These are phyloP conservation scores for Habroteleia sp. DNA, from an alignment of 2,888 invertebrate species.

Conservation along the genomic window DNA sequence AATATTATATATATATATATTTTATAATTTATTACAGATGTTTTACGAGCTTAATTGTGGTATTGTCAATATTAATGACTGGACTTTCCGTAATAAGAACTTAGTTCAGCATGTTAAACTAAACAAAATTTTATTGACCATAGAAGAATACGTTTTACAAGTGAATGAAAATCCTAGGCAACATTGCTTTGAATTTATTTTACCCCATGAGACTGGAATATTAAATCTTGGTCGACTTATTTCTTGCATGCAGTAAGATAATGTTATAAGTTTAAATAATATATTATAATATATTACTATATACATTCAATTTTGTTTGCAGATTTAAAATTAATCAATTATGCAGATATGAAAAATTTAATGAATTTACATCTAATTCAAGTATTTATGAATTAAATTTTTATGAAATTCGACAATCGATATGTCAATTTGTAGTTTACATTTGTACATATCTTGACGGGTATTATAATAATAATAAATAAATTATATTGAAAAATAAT, in stretches of 20 bases:
- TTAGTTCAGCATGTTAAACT: constrained; percentile 27
- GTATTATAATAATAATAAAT: constrained; percentile 26
- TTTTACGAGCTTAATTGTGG: constrained; percentile 33
- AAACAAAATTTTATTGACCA: constrained; percentile 10
- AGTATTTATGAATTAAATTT: constrained; percentile 45
- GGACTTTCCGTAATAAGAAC: constrained; percentile 21
- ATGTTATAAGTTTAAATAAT: too few relatives aligned
- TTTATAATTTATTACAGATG: too few relatives aligned
- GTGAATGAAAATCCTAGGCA: constrained; percentile 18
- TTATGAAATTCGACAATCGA: constrained; percentile 30
- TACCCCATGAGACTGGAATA: constrained; percentile 36
- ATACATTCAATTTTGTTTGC: too few relatives aligned
- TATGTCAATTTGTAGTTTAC: constrained; percentile 37
- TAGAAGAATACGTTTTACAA: constrained; percentile 29
- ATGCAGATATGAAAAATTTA: constrained; percentile 50
- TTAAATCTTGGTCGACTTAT: constrained; percentile 19
- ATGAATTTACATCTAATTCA: constrained; percentile 43
- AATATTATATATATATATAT: too few relatives aligned
- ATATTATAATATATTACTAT: constrained; percentile 3
- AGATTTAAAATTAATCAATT: constrained; percentile 44
- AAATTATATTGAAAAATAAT: too few relatives aligned
- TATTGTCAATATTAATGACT: constrained; percentile 30
- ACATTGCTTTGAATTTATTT: constrained; percentile 32
- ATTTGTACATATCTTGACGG: constrained; percentile 47
- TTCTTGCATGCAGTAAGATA: constrained; percentile 45